These are phyloP conservation scores for Eurystomus gularis DNA, from an alignment of 2,113 vertebrate species.

Conservation along the genomic window DNA sequence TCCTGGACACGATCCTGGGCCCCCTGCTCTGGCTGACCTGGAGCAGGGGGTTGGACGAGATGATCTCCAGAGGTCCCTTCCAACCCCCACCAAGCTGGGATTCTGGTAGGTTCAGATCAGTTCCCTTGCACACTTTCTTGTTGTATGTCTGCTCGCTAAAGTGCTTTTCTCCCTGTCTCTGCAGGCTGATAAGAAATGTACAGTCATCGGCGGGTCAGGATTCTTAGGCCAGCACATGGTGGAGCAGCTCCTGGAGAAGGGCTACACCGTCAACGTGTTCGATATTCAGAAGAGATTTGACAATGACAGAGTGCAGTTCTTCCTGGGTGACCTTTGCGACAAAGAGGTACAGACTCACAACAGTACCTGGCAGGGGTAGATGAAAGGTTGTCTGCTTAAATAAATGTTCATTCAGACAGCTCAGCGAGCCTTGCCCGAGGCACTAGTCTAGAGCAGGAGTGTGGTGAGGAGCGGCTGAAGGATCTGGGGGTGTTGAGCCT, in stretches of 20 bases:
- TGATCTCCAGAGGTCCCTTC: not conserved
- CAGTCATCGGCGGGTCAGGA: slow-evolving; percentile 90
- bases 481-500: too few relatives aligned
- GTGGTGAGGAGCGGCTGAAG: too few relatives aligned
- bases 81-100: not conserved
- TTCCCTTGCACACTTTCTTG: not conserved
- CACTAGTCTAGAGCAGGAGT: too few relatives aligned
- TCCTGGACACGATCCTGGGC: not conserved
- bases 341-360: slow-evolving; percentile 77
- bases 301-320: slow-evolving; percentile 81
- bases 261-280: slow-evolving; percentile 89
- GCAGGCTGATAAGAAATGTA: slow-evolving; percentile 84
- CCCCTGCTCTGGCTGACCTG: not conserved
- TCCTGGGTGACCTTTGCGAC: slow-evolving; percentile 90
- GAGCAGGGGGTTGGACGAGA: not conserved
- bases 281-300: slow-evolving; percentile 86
- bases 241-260: slow-evolving; percentile 85
- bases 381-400: not conserved
- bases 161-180: not conserved
- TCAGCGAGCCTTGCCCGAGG: not conserved
- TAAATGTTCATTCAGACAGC: rapidly evolving
- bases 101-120: not conserved
- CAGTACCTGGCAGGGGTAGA: not conserved
- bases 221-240: slow-evolving; percentile 93
- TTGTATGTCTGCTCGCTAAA: not conserved